These are phyloP conservation scores for Girardinus metallicus DNA, from an alignment of 2,797 vertebrate species.

Conservation along the genomic window DNA sequence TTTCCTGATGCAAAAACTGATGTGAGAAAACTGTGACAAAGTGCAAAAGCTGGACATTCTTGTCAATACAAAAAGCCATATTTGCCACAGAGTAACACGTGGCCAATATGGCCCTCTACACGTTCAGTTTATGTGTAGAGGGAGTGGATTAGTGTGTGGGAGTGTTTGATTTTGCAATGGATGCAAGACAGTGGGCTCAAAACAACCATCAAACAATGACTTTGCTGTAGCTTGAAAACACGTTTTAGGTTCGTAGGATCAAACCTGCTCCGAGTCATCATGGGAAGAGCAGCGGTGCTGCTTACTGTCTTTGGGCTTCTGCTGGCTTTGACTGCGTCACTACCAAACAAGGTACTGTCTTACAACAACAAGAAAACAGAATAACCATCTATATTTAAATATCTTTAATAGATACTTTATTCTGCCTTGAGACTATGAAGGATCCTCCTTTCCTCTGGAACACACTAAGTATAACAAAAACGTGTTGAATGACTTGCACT, in stretches of 20 bases:
- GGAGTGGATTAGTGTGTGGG: neutral
- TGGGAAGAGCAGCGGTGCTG: slow-evolving; percentile 48
- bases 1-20: neutral
- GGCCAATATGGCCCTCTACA: too few species aligned
- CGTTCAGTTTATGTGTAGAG: neutral
- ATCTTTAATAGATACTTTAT: neutral
- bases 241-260: neutral
- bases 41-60: neutral
- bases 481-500: neutral
- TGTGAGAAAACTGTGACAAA: slow-evolving; percentile 4
- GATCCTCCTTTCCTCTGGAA: neutral
- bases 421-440: neutral
- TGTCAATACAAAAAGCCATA: slow-evolving; percentile 3
- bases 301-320: slow-evolving; percentile 62
- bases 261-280: slow-evolving; percentile 30
- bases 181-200: neutral
- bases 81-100: too few species aligned
- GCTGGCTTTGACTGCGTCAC: slow-evolving; percentile 49
- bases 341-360: slow-evolving; percentile 4
- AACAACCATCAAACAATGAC: neutral
- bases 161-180: neutral
- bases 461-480: neutral
- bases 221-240: slow-evolving; percentile 49
- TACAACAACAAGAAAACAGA: neutral
- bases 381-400: neutral